Evolutionary conservation across 2,113 vertebrate genomes (phyloP).

Genomic region (Cyanocitta stelleri): DNA sequence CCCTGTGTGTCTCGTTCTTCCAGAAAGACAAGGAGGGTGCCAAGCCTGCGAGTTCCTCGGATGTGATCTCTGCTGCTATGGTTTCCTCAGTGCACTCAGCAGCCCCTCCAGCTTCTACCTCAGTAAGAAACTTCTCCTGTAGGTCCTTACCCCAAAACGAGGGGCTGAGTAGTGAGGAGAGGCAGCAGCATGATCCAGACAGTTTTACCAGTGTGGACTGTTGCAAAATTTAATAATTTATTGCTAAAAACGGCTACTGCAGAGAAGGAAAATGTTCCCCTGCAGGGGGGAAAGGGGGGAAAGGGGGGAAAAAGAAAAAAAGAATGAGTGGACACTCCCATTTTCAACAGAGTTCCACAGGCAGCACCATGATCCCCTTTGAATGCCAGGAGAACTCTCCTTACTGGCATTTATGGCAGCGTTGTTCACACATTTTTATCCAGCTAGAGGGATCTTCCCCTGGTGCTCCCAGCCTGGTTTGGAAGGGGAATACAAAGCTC

Average conservation of each 20-base stretch:
- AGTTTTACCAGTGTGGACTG: neutral
- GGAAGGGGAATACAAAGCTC: neutral
- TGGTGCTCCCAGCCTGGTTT: neutral
- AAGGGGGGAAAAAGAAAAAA: too few relatives aligned
- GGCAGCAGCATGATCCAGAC: accelerated
- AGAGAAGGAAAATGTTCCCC: neutral
- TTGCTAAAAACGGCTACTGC: neutral
- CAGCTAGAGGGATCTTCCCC: neutral
- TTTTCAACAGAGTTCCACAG: neutral
- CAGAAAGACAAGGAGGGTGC: neutral
- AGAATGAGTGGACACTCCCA: accelerated
- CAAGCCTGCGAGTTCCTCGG: accelerated
- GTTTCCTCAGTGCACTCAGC: constrained; percentile 8
- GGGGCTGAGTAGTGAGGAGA: neutral
- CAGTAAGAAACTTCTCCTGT: constrained; percentile 6
- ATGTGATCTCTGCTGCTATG: neutral
- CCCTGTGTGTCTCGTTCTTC: neutral
- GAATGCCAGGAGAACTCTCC: too few relatives aligned
- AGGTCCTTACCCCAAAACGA: neutral
- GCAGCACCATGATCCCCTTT: neutral
- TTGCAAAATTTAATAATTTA: neutral
- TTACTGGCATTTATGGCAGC: accelerated
- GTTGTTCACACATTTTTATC: neutral
- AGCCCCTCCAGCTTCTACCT: neutral
- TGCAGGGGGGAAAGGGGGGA: too few relatives aligned